Base-by-base conservation (phyloP, 2,113 vertebrate genomes). In the Strix uralensis region DNA sequence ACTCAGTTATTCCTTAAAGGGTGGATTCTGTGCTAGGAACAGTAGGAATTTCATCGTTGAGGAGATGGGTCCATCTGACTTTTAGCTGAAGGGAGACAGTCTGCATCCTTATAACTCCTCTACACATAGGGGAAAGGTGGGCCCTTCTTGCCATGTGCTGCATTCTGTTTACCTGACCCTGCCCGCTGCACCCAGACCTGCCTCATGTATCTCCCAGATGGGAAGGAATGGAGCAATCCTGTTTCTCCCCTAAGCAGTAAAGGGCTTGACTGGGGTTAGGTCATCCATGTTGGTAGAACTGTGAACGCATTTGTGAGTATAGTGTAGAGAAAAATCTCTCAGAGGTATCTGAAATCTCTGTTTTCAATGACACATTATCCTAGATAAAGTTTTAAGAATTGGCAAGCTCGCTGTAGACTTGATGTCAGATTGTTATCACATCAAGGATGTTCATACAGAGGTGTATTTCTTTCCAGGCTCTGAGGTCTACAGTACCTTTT, bases 101-200 rank as follows among this genome's bases (percentile, higher is more conserved):
- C 42, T 63, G 7, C 10, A 57, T 74, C 20, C 17, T 94, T 77
- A 10, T 30, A 80, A 42, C 11, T 69, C 13, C 15, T 42, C 21
- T 10, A 1, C 6, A 4, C 13, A 2, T 0, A 14, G 27, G 40
- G 17, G 13, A 67, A 47, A 67, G 13, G 2, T 36, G 1, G 81
- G 26, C 9, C 10, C 6, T 67, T 80, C 51, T 65, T 40, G 55
- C 46, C 10, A 3, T 36, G 21, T 30, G 23, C 30, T 47, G 17
- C 14, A 2, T 40, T 63, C 34, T 71, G 5, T 42, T 55, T 30
- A 18, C n/a, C 52, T 67, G 26, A 15, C 26, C 18, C 27, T 71
- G 34, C 29, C 15, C 16, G 3, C 36, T 63, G 47, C 59, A 47
- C 16, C 38, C 47, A 62, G 55, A 40, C 47, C 49, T 92, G 54